A percentile compares a stretch with the other conserved stretches of the same genome.
These are phyloP conservation scores for Leucoma salicis DNA, from an alignment of 2,888 invertebrate genomes.

Conservation along the genomic window DNA sequence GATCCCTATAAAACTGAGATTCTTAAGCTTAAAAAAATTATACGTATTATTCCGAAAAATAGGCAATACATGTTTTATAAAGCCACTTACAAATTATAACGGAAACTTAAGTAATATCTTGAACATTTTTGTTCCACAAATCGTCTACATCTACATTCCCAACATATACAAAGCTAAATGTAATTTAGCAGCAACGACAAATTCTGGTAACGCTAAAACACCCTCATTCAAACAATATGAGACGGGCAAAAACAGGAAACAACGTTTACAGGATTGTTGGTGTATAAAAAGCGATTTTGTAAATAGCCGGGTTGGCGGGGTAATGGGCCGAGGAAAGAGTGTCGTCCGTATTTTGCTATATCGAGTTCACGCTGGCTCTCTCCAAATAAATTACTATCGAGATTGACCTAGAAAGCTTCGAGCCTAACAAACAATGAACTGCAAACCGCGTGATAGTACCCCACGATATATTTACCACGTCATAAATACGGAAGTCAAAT, in stretches of 20 bases:
- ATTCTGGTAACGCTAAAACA: slow-evolving; percentile 28
- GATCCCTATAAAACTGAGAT: too few species aligned
- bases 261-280: slow-evolving; percentile 41
- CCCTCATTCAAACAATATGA: slow-evolving; percentile 39
- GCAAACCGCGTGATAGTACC: slow-evolving; percentile 29
- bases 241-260: slow-evolving; percentile 40
- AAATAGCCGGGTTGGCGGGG: slow-evolving; percentile 41
- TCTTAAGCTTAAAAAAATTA: too few species aligned
- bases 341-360: slow-evolving; percentile 48
- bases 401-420: slow-evolving; percentile 68
- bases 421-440: slow-evolving; percentile 52
- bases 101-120: slow-evolving; percentile 13
- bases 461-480: slow-evolving; percentile 29
- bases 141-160: slow-evolving; percentile 24
- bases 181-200: slow-evolving; percentile 31
- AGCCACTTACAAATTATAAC: not conserved
- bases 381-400: slow-evolving; percentile 66
- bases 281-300: slow-evolving; percentile 47
- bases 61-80: too few species aligned
- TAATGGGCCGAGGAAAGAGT: slow-evolving; percentile 39
- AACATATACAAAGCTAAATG: slow-evolving; percentile 27
- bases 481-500: slow-evolving; percentile 12
- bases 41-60: too few species aligned
- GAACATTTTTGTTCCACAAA: slow-evolving; percentile 17
- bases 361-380: slow-evolving; percentile 55